Base-by-base conservation (phyloP, 2,113 vertebrate genomes). In the Notothenia coriiceps region DNA sequence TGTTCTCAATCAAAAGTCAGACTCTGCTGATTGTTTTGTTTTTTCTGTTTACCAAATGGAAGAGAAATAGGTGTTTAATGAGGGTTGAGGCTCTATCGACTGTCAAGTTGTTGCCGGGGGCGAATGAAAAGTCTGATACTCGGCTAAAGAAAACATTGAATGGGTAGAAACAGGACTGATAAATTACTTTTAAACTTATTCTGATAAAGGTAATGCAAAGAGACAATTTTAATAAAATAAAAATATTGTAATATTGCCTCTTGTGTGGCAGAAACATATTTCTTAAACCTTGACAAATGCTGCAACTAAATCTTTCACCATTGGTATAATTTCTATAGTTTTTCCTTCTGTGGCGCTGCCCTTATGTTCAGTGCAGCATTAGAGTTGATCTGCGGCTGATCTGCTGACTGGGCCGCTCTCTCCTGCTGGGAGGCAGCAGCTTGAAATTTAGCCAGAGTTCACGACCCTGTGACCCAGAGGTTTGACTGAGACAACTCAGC, bases 1-100 rank as follows among this genome's bases (percentile, higher is more conserved):
- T 90, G 90, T 89, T 94, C 88, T 93, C 90, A 88, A 89, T 93
- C 92, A 93, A 82, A 88, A 86, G 85, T 89, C 87, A 86, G 79
- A 86, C 78, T 77, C 70, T 88, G 88, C 88, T 88, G 88, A 91
- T 83, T 92, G 83, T 44, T 79, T 90, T 82, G 3, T 29, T 79
- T 74, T 81, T 60, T 8, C 43, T 15, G 35, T 61, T 59, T 10
- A 44, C 56, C 77, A 69, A 88, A 87, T 82, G 73, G 74, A 83
- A 81, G 89, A 49, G 40, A 84, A 93, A 86, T 88, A 83, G 86
- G 79, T 84, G 79, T 90, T 89, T 88, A 91, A 89, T 90, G 80
- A 88, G 85, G 77, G 84, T 64, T 11, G 78, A 62, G 80, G 83
- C 77, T 89, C 75, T 71, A 90, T 93, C 43, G 84, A 89, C 86